phyloP scores from a whole-genome alignment of 2,888 invertebrate genomes.

The Dryobotodes eremita region DNA sequence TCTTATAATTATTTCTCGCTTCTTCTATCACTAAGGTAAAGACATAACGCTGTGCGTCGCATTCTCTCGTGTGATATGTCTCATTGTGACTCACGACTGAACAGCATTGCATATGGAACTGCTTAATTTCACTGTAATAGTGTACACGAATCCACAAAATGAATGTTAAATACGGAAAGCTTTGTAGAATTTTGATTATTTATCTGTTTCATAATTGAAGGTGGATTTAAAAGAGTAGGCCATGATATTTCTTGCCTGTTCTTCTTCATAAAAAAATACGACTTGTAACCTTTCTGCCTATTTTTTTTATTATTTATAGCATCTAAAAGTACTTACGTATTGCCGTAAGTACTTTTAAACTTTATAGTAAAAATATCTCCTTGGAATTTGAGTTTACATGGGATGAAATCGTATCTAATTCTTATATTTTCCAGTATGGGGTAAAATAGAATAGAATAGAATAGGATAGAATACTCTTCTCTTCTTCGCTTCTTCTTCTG shows the following conservation, averaged over 20 bases:
- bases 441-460: too few relatives aligned
- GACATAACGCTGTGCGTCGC: constrained; percentile 34
- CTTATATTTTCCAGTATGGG: neutral
- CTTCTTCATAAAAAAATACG: neutral
- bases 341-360: too few relatives aligned
- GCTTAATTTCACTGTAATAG: constrained; percentile 51
- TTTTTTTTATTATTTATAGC: neutral
- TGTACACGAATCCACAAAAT: constrained; percentile 10
- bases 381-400: neutral
- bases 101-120: constrained; percentile 32
- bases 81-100: constrained; percentile 10
- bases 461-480: too few relatives aligned
- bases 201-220: neutral
- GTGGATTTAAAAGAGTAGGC: neutral
- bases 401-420: neutral
- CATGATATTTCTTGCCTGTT: neutral
- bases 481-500: too few relatives aligned
- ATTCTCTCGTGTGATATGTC: constrained; percentile 49
- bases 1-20: constrained; percentile 7
- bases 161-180: constrained; percentile 13
- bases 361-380: neutral
- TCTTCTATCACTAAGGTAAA: constrained; percentile 9
- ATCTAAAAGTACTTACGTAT: too few relatives aligned
- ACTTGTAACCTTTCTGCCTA: neutral
- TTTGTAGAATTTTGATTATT: neutral